A percentile compares a stretch with the other conserved stretches of the same genome.
phyloP scores from a whole-genome alignment of 1,140 invertebrate genomes.

The Carposina sasakii region DNA sequence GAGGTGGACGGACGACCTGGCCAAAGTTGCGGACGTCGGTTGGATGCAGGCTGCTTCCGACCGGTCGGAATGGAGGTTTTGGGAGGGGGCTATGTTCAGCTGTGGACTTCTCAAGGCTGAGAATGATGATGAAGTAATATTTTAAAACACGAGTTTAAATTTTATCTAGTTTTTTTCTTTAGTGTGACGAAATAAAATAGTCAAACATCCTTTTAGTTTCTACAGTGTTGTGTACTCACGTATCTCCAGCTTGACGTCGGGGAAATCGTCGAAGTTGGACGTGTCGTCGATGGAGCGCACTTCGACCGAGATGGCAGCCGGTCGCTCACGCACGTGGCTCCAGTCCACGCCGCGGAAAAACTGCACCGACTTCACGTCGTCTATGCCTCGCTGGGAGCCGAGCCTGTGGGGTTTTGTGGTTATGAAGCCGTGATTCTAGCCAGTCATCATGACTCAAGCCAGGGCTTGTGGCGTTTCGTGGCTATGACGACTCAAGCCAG shows the following conservation, averaged over 20 bases:
- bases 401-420: conserved; percentile 61
- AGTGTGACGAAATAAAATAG: too few relatives aligned
- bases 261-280: conserved; percentile 99
- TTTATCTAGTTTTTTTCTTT: too few relatives aligned
- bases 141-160: too few relatives aligned
- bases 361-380: conserved; percentile 88
- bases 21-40: too few relatives aligned
- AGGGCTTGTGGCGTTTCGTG: not conserved
- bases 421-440: not conserved
- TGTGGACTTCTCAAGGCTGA: too few relatives aligned
- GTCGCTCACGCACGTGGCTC: conserved; percentile 96
- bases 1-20: too few relatives aligned
- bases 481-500: not conserved
- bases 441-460: not conserved
- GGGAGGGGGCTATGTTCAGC: too few relatives aligned
- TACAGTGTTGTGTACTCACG: conserved; percentile 79
- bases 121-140: too few relatives aligned
- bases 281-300: conserved; percentile 97
- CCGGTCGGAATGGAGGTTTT: too few relatives aligned
- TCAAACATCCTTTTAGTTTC: too few relatives aligned
- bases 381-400: conserved; percentile 91
- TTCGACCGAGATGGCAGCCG: conserved; percentile 97
- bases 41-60: too few relatives aligned
- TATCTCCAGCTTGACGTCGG: conserved; percentile 98
- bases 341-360: conserved; percentile 96